Evolutionary conservation across 2,113 vertebrate species (phyloP).

Genomic region (Herpailurus yagouaroundi): DNA sequence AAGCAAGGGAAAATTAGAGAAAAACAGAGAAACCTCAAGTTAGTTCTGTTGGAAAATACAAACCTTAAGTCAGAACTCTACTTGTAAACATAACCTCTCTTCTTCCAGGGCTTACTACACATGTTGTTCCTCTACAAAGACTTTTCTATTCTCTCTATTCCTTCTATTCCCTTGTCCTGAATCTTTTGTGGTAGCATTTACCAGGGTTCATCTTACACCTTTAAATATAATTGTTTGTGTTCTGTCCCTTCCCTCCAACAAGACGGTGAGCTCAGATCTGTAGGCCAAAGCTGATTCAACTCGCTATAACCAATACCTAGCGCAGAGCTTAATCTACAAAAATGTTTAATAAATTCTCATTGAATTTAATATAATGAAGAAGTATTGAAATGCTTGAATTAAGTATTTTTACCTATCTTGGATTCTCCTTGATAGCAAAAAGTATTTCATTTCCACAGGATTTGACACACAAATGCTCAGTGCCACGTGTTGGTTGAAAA

Average conservation of each 20-base stretch:
- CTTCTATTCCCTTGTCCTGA: neutral
- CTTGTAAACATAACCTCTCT: neutral
- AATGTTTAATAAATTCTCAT: conserved; percentile 16
- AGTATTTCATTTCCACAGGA: conserved; percentile 15
- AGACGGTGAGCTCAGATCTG: neutral
- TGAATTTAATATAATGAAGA: neutral
- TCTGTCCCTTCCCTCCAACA: neutral
- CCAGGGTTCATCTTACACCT: neutral
- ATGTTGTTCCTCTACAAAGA: neutral
- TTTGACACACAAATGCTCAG: neutral
- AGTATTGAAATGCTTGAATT: neutral
- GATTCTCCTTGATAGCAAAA: neutral
- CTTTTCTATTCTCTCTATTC: neutral
- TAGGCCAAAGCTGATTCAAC: neutral
- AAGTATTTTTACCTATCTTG: neutral
- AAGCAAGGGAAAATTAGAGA: conserved; percentile 35
- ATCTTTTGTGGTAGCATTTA: neutral
- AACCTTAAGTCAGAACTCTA: conserved; percentile 16
- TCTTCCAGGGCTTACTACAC: neutral
- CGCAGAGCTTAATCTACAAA: conserved; percentile 1
- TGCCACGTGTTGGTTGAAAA: neutral
- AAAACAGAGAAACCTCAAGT: conserved; percentile 20
- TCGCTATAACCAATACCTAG: neutral
- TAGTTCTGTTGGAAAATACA: conserved; percentile 52
- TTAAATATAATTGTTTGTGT: neutral